phyloP scores from a whole-genome alignment of 1,140 invertebrate genomes.

The Bactericera cockerelli region DNA sequence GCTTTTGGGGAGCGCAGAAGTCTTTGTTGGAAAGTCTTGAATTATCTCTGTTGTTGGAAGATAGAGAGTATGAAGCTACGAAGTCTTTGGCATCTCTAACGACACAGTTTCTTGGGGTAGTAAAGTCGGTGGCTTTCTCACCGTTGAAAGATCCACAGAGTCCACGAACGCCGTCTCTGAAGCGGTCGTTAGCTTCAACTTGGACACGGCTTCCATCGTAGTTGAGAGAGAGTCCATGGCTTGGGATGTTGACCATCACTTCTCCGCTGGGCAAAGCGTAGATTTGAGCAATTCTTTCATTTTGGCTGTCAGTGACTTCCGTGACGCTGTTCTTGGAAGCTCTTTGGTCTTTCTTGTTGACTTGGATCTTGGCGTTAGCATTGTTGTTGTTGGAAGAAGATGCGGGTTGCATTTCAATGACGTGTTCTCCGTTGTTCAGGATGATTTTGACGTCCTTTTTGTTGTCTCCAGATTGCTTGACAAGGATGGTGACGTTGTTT shows the following conservation, averaged over 20 bases:
- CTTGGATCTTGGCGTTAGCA: conserved; percentile 22
- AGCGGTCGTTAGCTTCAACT: conserved; percentile 28
- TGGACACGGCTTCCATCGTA: conserved; percentile 37
- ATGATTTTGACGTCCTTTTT: conserved; percentile 29
- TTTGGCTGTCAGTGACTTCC: conserved; percentile 22
- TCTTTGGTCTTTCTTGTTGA: conserved; percentile 27
- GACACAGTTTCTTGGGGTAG: conserved; percentile 37
- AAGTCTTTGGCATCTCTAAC: conserved; percentile 35
- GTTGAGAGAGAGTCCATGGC: conserved; percentile 32
- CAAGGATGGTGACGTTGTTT: conserved; percentile 28
- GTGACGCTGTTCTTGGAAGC: conserved; percentile 19
- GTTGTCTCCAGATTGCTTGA: conserved; percentile 24
- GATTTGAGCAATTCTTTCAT: conserved; percentile 32
- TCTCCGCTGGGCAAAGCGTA: conserved; percentile 33
- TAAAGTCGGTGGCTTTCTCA: conserved; percentile 37
- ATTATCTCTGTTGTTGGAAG: conserved; percentile 29
- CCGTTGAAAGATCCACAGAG: conserved; percentile 46
- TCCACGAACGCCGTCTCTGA: conserved; percentile 37
- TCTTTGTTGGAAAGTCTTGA: conserved; percentile 23
- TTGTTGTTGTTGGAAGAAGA: conserved; percentile 21
- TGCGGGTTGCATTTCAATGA: conserved; percentile 23
- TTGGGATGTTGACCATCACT: conserved; percentile 31
- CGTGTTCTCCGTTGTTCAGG: conserved; percentile 20
- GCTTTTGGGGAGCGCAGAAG: conserved; percentile 27
- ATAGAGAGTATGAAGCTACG: conserved; percentile 36